Evolutionary conservation across 2,113 vertebrate genomes (phyloP).

Genomic region (Pterophyllum scalare): DNA sequence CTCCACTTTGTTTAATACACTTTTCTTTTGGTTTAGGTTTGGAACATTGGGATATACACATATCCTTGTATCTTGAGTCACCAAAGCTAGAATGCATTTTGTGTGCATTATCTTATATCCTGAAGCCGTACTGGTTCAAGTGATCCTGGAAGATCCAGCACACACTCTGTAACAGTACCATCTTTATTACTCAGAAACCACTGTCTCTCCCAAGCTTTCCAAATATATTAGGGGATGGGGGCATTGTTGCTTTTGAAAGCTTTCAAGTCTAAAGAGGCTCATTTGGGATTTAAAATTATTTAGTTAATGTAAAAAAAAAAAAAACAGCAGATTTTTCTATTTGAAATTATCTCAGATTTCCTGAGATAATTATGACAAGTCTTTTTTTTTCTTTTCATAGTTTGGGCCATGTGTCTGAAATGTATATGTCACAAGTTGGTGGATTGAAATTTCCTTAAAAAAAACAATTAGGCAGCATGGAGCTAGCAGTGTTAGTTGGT

Average conservation of each 20-base stretch:
- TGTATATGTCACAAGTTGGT: background rate
- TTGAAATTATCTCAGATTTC: background rate
- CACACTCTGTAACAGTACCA: background rate
- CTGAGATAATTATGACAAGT: background rate
- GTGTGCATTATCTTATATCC: background rate
- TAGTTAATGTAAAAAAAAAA: background rate
- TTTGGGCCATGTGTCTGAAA: background rate
- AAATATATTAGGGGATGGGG: accelerated
- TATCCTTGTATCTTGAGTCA: background rate
- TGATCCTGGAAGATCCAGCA: no score
- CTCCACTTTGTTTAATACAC: background rate
- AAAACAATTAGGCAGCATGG: background rate
- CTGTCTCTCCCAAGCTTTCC: background rate
- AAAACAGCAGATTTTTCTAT: background rate
- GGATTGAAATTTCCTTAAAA: background rate
- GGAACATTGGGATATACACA: background rate
- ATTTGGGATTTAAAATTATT: background rate
- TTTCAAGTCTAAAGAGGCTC: background rate
- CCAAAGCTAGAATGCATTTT: background rate
- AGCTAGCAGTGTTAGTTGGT: background rate
- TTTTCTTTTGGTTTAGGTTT: background rate
- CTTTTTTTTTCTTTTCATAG: background rate
- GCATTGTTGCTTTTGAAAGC: background rate
- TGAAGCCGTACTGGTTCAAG: background rate
- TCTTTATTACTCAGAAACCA: background rate